A percentile compares a stretch with the other conserved stretches of the same genome.
phyloP scores from a whole-genome alignment of 2,888 invertebrate species.

The Lithophane ornitopus region DNA sequence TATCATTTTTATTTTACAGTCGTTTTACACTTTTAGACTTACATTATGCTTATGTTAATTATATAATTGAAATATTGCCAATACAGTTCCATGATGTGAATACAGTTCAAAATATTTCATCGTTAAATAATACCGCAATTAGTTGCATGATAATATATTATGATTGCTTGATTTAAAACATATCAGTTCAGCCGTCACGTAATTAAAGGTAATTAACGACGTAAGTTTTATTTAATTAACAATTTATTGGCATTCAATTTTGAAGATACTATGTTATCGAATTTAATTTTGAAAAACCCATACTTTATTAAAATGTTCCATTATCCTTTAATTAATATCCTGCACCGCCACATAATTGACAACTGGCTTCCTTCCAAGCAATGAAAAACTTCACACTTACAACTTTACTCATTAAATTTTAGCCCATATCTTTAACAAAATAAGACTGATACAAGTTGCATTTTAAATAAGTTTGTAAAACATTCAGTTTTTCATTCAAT shows the following conservation, averaged over 20 bases:
- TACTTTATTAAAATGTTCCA: conserved; percentile 20
- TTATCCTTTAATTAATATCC: conserved; percentile 59
- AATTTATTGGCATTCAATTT: background rate
- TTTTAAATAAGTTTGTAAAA: conserved; percentile 16
- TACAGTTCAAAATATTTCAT: background rate
- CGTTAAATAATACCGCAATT: conserved; percentile 6
- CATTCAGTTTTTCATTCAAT: conserved; percentile 17
- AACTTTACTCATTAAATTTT: conserved; percentile 30
- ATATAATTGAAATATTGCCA: background rate
- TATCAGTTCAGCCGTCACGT: background rate
- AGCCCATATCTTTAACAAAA: background rate
- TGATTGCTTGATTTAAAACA: conserved; percentile 27
- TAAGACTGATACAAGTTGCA: conserved; percentile 17
- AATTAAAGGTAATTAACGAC: conserved; percentile 2
- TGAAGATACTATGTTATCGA: background rate
- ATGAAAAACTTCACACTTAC: conserved; percentile 31
- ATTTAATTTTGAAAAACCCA: background rate
- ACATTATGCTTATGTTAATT: background rate
- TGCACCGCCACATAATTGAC: conserved; percentile 60
- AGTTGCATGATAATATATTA: conserved; percentile 19
- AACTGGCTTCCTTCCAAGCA: conserved; percentile 66
- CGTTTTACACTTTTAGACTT: background rate
- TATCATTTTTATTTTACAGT: too few relatives aligned
- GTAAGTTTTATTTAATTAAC: background rate
- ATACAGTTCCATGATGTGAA: background rate